Percentiles rank a stretch among this genome's conserved stretches.
Evolutionary conservation across 2,888 invertebrate species (phyloP).

Genomic region (Drosophila nr. fundita): DNA sequence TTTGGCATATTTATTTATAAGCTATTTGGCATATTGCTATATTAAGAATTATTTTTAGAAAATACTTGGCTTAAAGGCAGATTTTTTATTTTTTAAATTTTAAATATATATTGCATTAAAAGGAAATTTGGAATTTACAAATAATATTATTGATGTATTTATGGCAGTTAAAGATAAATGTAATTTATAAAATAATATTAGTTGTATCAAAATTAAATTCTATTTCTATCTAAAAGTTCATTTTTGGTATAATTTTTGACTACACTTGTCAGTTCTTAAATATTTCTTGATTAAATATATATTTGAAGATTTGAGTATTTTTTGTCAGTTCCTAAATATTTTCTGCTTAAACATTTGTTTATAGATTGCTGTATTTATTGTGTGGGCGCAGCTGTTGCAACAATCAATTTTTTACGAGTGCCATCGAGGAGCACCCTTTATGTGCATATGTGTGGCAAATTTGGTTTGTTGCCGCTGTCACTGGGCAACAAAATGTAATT

Average conservation of each 20-base stretch:
- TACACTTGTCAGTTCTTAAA: neutral
- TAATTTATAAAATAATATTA: neutral
- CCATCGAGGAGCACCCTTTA: slow-evolving; percentile 38
- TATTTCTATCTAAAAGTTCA: neutral
- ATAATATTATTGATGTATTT: neutral
- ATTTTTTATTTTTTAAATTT: neutral
- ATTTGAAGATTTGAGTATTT: neutral
- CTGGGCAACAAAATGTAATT: slow-evolving; percentile 59
- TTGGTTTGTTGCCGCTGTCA: slow-evolving; percentile 40
- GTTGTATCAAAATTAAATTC: neutral
- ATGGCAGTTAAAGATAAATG: neutral
- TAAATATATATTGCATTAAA: neutral
- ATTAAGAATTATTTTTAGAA: neutral
- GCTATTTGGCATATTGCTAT: neutral
- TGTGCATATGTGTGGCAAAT: slow-evolving; percentile 34
- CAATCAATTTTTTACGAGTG: slow-evolving; percentile 34
- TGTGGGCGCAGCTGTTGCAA: slow-evolving; percentile 27
- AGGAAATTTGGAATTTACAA: neutral
- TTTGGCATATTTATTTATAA: neutral
- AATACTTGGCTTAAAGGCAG: accelerated
- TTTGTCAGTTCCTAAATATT: neutral
- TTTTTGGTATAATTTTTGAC: neutral
- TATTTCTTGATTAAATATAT: neutral
- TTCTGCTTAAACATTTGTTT: neutral
- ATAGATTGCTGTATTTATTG: neutral